Percentiles rank a stretch among this genome's conserved stretches.
Conservation (phyloP, 23 tunicate species). For the Diplosoma virens region DNA sequence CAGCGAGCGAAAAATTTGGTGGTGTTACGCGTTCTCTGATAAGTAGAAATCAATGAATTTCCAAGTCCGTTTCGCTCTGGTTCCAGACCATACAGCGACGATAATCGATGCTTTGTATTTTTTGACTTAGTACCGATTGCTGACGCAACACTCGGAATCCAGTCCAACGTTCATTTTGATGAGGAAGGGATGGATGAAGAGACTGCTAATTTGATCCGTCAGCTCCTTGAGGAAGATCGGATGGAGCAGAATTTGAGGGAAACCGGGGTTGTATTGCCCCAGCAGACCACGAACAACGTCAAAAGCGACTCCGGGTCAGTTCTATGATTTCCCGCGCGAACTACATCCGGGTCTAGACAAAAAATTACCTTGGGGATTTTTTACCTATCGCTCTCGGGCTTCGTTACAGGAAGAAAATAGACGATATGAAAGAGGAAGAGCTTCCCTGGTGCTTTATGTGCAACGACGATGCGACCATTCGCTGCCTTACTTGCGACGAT, state of each 20-base stretch:
- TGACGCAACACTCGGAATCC: slow-evolving; percentile 18
- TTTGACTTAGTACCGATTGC: slow-evolving; percentile 3
- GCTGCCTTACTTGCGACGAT: slow-evolving; percentile 88
- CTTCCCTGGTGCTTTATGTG: slow-evolving; percentile 89
- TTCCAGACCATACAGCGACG: no score
- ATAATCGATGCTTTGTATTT: no score
- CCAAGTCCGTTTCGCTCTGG: no score
- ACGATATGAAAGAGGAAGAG: slow-evolving; percentile 33
- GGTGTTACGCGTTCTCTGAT: no score
- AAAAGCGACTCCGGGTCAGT: no score
- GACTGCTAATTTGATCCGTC: slow-evolving; percentile 34
- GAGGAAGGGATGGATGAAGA: slow-evolving; percentile 55
- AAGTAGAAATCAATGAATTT: no score
- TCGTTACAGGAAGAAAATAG: not conserved
- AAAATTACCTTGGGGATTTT: no score
- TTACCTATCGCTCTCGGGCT: no score
- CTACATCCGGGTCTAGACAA: no score
- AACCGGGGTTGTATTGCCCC: slow-evolving; percentile 2
- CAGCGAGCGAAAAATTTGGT: no score
- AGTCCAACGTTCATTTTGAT: slow-evolving; percentile 24
- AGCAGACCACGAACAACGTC: no score
- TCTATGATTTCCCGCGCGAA: no score
- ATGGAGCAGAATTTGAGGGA: slow-evolving; percentile 35
- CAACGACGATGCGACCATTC: slow-evolving; percentile 73
- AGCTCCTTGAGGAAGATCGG: slow-evolving; percentile 56